Percentiles rank a stretch among this genome's conserved stretches.
Conservation (phyloP, 2,797 vertebrate species). For the Linurgus olivaceus region DNA sequence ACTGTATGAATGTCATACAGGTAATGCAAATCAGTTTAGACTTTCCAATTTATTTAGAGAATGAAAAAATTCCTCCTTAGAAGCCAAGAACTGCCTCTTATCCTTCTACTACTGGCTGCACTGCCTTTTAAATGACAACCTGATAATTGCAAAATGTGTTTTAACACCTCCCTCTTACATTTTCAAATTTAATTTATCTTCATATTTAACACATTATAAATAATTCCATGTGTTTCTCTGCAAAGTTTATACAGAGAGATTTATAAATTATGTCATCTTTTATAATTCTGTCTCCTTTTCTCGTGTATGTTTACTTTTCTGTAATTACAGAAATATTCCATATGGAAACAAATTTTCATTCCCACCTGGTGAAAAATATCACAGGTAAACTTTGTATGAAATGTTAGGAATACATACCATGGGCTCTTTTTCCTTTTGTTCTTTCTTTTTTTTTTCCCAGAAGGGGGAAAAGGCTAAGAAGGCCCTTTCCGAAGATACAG, state of each 20-base stretch:
- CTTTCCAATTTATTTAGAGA: background rate
- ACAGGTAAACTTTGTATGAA: background rate
- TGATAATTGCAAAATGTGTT: background rate
- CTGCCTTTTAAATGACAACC: background rate
- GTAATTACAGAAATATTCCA: background rate
- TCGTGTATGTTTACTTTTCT: background rate
- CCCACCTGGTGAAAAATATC: background rate
- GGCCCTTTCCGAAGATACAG: background rate
- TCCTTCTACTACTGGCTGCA: background rate
- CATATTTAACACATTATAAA: background rate
- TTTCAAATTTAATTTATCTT: background rate
- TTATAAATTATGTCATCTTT: background rate
- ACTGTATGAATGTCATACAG: background rate
- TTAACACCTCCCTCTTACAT: background rate
- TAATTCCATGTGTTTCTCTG: background rate
- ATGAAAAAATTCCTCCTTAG: background rate
- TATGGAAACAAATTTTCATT: background rate
- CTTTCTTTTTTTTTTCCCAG: background rate
- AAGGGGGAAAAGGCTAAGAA: background rate
- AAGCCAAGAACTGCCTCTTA: background rate
- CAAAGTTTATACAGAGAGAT: background rate
- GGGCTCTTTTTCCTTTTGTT: fast-evolving
- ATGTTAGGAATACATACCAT: background rate
- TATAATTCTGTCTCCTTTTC: background rate
- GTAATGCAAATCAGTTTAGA: background rate